Evolutionary conservation across 2,113 vertebrate genomes (phyloP).

Genomic region (Platysteira castanea): DNA sequence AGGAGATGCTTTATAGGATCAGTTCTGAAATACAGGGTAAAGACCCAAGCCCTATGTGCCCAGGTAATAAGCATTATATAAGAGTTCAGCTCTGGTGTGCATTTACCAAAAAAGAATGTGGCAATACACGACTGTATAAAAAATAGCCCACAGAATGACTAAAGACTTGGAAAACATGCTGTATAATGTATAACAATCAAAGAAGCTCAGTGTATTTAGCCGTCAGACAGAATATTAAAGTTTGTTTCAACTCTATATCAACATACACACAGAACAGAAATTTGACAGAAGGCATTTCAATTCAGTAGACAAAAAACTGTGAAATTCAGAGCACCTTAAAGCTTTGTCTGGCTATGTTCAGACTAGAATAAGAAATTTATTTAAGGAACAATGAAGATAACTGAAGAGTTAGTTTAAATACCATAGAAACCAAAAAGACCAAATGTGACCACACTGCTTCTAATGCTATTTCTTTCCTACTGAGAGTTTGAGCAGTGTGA

Average conservation of each 20-base stretch:
- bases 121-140: background rate
- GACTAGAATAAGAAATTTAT: background rate
- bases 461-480: background rate
- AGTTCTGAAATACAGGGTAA: background rate
- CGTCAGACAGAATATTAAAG: background rate
- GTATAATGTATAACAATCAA: background rate
- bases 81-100: background rate
- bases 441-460: background rate
- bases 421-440: background rate
- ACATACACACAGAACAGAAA: background rate
- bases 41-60: background rate
- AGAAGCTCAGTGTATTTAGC: background rate
- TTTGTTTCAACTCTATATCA: background rate
- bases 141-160: background rate
- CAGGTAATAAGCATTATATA: background rate
- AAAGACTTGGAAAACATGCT: background rate
- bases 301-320: background rate
- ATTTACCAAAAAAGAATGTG: background rate
- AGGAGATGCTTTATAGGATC: background rate
- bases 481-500: background rate
- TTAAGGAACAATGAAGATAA: background rate
- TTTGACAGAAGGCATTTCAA: background rate
- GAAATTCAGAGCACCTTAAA: background rate
- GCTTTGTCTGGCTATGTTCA: background rate
- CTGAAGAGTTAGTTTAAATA: background rate